Conservation (phyloP, 2,113 vertebrate species). For the Panthera uncia region DNA sequence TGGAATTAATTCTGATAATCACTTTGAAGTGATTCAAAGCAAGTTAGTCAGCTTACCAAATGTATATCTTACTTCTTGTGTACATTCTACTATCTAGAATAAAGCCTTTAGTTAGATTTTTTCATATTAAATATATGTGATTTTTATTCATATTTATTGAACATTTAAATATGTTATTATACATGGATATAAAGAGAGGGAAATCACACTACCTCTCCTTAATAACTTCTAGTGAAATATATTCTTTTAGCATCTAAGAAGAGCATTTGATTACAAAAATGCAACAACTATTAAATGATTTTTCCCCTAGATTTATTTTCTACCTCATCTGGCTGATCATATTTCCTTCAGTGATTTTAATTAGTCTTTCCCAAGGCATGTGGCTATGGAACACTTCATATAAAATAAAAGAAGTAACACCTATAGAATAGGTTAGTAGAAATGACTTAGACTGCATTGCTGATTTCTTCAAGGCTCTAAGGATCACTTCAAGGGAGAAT, state of each 20-base stretch:
- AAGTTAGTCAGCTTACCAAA: not conserved
- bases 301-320: constrained; percentile 58
- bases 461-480: constrained; percentile 41
- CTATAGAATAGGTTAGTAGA: constrained; percentile 40
- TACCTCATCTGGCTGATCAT: constrained; percentile 44
- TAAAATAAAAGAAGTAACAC: constrained; percentile 56
- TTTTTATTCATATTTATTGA: constrained; percentile 27
- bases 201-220: not conserved
- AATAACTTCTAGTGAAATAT: constrained; percentile 28
- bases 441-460: not conserved
- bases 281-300: constrained; percentile 39
- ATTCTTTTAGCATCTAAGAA: constrained; percentile 5
- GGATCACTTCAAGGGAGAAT: constrained; percentile 40
- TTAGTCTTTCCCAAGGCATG: constrained; percentile 45
- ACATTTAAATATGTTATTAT: constrained; percentile 18
- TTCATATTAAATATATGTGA: not conserved
- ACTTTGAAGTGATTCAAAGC: not conserved
- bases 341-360: constrained; percentile 68
- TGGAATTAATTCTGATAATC: constrained; percentile 14
- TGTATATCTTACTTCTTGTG: not conserved
- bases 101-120: not conserved
- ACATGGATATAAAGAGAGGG: not conserved
- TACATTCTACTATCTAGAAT: not conserved
- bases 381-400: constrained; percentile 24
- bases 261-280: constrained; percentile 56